Percentiles rank a stretch among this genome's conserved stretches.
Evolutionary conservation across 2,113 vertebrate genomes (phyloP).

Genomic region (Rhombomys opimus): DNA sequence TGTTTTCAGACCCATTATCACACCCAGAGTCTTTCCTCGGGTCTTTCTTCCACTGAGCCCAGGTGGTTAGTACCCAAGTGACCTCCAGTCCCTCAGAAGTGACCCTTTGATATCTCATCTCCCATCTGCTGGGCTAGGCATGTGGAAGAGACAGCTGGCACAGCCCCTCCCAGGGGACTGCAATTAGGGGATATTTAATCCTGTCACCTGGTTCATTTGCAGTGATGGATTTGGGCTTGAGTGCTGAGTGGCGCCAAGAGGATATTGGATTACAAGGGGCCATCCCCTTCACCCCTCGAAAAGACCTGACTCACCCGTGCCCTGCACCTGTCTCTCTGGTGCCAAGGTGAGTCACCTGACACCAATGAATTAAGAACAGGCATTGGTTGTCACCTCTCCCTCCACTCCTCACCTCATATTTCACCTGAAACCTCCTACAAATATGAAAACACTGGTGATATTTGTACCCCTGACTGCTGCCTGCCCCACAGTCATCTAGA

Average conservation of each 20-base stretch:
- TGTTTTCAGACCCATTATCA: background rate
- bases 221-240: conserved; percentile 79
- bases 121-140: conserved; percentile 79
- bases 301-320: conserved; percentile 34
- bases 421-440: background rate
- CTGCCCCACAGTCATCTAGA: background rate
- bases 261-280: conserved; percentile 79
- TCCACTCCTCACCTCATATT: background rate
- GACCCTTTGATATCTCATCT: conserved; percentile 79
- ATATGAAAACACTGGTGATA: background rate
- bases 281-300: conserved; percentile 71
- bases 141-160: conserved; percentile 79
- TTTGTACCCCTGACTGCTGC: background rate
- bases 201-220: conserved; percentile 83
- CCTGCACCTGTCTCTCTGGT: conserved; percentile 39
- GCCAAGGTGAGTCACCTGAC: conserved; percentile 53
- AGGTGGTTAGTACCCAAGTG: conserved; percentile 43
- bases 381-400: background rate
- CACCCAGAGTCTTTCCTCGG: background rate
- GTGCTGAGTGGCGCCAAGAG: conserved; percentile 65
- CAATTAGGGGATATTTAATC: conserved; percentile 83
- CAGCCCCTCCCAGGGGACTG: conserved; percentile 73
- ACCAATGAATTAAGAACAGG: conserved; percentile 30
- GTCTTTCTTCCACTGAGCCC: background rate
- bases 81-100: conserved; percentile 61